These are phyloP conservation scores for Panzeria rudis DNA, from an alignment of 2,888 invertebrate species.

Conservation along the genomic window DNA sequence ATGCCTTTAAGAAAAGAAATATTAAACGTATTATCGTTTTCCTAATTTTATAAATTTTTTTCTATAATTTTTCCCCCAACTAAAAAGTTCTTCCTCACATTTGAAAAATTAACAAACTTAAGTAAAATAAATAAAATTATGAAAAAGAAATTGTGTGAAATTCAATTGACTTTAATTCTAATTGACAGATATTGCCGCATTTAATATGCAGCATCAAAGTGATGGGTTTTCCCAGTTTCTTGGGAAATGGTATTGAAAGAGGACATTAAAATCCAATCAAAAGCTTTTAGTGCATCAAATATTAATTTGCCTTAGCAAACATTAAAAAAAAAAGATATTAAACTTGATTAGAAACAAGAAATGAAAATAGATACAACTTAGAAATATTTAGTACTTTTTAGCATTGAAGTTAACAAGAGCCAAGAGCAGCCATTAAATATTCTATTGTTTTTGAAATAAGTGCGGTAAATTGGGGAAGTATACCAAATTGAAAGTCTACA, in stretches of 20 bases:
- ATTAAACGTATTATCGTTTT: no score
- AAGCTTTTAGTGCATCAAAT: constrained; percentile 67
- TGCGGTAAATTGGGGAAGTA: background rate
- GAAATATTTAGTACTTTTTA: constrained; percentile 11
- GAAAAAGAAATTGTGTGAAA: no score
- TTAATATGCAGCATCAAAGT: constrained; percentile 9
- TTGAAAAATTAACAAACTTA: no score
- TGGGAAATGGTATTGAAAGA: constrained; percentile 2
- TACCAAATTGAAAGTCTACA: background rate
- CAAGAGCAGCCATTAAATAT: constrained; percentile 53
- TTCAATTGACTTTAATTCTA: background rate
- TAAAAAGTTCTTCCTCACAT: no score
- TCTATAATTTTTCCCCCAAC: no score
- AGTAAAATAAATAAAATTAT: no score
- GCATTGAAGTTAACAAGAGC: constrained; percentile 6
- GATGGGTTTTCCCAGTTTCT: constrained; percentile 3
- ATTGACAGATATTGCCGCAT: constrained; percentile 17
- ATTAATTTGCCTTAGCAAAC: constrained; percentile 47
- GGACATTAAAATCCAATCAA: constrained; percentile 63
- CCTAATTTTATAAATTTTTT: no score
- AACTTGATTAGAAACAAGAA: background rate
- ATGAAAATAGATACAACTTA: background rate
- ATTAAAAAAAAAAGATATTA: background rate
- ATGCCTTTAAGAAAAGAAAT: no score
- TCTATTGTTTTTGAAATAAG: constrained; percentile 35